Evolutionary conservation across 1,140 invertebrate genomes (phyloP), one percentile per base, ranked within the genome.

Genomic region (Hydropsyche tenuis): DNA sequence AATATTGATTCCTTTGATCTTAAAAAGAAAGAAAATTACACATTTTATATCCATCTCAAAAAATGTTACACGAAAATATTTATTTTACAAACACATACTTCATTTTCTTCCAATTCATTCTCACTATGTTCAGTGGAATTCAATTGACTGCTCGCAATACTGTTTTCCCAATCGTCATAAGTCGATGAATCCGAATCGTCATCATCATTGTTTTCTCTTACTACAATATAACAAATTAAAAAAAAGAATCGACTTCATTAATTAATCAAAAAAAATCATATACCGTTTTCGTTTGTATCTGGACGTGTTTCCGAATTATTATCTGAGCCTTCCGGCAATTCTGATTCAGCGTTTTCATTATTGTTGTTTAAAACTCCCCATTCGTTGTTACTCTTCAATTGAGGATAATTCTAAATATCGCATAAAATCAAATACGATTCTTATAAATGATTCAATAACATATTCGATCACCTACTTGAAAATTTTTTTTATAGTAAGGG

Each of bases 151-250:
- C 68, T 70, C 0, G 48, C 25, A 1, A 56, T 43, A 22, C 68
- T 70, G 23, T 70, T 27, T 16, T 70, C 68, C 68, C 68, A 70
- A 42, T 70, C 68, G n/a, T 70, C 68, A 42, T 48, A n/a, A 16
- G 65, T 22, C 0, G 68, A 70, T 5, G 68, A 56, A 37, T 51
- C 48, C 27, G 68, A 70, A 7, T 56, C 68, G 18, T 56, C 68
- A 7, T 70, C 51, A 11, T 56, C 68, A 16, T 46, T 30, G n/a
- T 69, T 56, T 22, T 70, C 68, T 56, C 37, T 25, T 1, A 22
- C 46, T n/a, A 23, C 37, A 66, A 43, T 20, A 14, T 53, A 9
- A 53, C 14, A 53, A 53, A 53, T 53, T 43, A 43, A 7, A 43
- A 5, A 43, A 43, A 43, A 43, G 14, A 7, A 14, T 43, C 42